Base-by-base conservation (phyloP, 2,888 invertebrate genomes). In the Drymonia ruficornis region DNA sequence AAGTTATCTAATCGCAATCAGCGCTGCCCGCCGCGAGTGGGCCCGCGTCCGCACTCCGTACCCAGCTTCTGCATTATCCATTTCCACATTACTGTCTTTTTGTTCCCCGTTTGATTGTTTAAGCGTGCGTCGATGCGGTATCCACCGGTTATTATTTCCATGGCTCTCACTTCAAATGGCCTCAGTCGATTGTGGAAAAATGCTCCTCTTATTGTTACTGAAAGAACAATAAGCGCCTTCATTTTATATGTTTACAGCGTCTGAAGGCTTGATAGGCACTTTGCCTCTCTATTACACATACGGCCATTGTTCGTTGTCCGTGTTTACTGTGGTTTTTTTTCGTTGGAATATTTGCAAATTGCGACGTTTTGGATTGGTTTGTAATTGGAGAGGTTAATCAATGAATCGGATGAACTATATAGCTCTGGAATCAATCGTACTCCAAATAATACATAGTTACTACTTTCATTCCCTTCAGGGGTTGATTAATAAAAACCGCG, bases 71-170 rank as follows among this genome's bases (percentile, higher is more conserved):
- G 86, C 86, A 89, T 89, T 90, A 90, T 89, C 89, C 91, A 90
- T 89, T 87, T 89, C 84, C 89, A 85, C 90, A 89, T 91, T 89
- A 88, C 84, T 84, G 83, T 86, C 89, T 91, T 92, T 91, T 92
- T 91, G 89, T 91, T 91, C 88, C 75, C 78, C 81, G 83, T 87
- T 86, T 89, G 91, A 91, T 92, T 92, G 91, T 92, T 90, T 91
- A 89, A 90, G 86, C 90, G 90, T 87, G 90, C 89, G 87, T 89
- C 90, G 88, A 92, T 91, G 91, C 84, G 84, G 87, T 89, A 86
- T 86, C 86, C 89, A 84, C 78, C 84, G 83, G 87, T 87, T 89
- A 87, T 87, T 87, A 83, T 88, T 87, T 84, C 88, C 83, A 84
- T 78, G 78, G 80, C 85, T 89, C 89, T 89, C 87, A 86, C 89